Conservation (phyloP, 2,797 vertebrate species). For the Rhinatrema bivittatum region DNA sequence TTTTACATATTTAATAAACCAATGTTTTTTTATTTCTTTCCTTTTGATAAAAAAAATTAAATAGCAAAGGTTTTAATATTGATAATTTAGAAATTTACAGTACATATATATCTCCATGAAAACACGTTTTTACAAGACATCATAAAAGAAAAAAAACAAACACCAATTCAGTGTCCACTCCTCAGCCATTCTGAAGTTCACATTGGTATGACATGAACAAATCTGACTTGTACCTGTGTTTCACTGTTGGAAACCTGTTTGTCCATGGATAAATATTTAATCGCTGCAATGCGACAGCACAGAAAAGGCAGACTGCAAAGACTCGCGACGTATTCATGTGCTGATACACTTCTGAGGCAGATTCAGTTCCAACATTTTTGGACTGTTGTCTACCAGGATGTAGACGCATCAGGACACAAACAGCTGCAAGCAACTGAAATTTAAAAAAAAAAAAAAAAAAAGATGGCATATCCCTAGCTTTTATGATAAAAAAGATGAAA, state of each 20-base stretch:
- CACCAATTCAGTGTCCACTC: conserved; percentile 42
- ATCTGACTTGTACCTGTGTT: conserved; percentile 38
- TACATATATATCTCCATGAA: conserved; percentile 77
- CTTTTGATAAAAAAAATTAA: conserved; percentile 73
- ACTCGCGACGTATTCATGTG: too few species aligned
- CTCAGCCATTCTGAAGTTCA: conserved; percentile 28
- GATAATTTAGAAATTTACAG: conserved; percentile 98
- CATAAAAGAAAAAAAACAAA: conserved; percentile 44
- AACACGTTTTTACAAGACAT: conserved; percentile 59
- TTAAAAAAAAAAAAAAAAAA: too few species aligned
- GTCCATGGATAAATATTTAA: conserved; percentile 8
- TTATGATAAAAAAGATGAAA: too few species aligned
- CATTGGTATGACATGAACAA: conserved; percentile 14
- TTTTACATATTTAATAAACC: conserved; percentile 45
- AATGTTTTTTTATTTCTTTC: conserved; percentile 49
- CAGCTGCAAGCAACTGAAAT: too few species aligned
- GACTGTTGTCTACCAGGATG: background rate
- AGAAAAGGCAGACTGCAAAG: background rate
- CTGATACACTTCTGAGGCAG: background rate
- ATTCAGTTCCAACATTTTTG: background rate
- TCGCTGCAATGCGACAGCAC: background rate
- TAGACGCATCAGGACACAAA: too few species aligned
- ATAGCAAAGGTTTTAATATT: conserved; percentile 77
- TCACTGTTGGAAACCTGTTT: background rate
- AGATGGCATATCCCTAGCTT: too few species aligned